Evolutionary conservation across 2,888 invertebrate species (phyloP).

Genomic region (Steinernema scapterisci): DNA sequence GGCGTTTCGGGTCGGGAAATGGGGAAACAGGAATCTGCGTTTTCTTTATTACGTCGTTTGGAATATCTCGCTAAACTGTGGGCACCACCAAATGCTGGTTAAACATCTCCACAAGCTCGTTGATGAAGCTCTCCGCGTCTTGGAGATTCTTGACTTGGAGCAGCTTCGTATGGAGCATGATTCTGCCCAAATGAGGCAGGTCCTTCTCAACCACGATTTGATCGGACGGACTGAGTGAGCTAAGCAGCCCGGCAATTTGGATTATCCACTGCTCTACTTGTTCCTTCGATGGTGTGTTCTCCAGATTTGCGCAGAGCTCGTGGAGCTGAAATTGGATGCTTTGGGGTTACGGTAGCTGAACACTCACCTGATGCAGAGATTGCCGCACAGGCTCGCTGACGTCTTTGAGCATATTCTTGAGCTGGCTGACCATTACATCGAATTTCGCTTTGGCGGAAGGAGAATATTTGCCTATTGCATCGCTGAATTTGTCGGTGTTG

Average conservation of each 20-base stretch:
- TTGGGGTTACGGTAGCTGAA: too few relatives aligned
- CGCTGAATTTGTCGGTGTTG: background rate
- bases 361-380: background rate
- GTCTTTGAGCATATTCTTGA: background rate
- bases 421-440: background rate
- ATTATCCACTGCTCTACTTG: constrained; percentile 20
- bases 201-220: background rate
- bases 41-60: too few relatives aligned
- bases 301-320: background rate
- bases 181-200: constrained; percentile 17
- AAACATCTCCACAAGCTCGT: constrained; percentile 10
- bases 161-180: constrained; percentile 7
- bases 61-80: too few relatives aligned
- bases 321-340: background rate
- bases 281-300: background rate
- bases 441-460: constrained; percentile 1
- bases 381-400: background rate
- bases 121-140: background rate
- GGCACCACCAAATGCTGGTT: constrained; percentile 22
- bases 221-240: background rate
- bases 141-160: background rate
- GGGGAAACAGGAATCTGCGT: too few relatives aligned
- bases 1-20: too few relatives aligned
- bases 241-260: background rate
- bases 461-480: background rate